phyloP scores from a whole-genome alignment of 2,797 vertebrate genomes.

The Tauraco hartlaubi region DNA sequence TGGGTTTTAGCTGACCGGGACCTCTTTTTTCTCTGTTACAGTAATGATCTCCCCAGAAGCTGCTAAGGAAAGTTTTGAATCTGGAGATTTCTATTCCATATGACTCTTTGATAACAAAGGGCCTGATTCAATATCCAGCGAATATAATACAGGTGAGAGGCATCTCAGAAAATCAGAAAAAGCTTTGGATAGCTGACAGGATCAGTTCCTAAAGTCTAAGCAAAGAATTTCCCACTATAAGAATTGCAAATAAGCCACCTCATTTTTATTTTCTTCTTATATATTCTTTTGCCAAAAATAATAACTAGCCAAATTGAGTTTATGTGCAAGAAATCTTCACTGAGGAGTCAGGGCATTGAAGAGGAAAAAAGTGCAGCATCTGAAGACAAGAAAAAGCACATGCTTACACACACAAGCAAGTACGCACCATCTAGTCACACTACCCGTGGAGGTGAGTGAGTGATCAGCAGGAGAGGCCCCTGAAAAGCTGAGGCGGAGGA shows the following conservation, averaged over 20 bases:
- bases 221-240: neutral
- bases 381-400: neutral
- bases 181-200: neutral
- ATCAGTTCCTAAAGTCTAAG: neutral
- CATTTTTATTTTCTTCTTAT: constrained; percentile 2
- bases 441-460: neutral
- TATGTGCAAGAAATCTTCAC: neutral
- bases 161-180: constrained; percentile 10
- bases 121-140: neutral
- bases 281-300: neutral
- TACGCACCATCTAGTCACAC: neutral
- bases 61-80: neutral
- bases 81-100: neutral
- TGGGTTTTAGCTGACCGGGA: neutral
- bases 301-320: neutral
- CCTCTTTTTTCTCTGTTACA: neutral
- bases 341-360: neutral
- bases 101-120: neutral
- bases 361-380: neutral
- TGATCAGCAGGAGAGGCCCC: neutral
- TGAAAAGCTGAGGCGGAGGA: neutral
- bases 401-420: too few species aligned
- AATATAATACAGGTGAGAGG: neutral
- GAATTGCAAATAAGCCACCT: neutral
- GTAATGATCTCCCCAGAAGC: neutral